phyloP scores from a whole-genome alignment of 2,797 vertebrate genomes.

The Decapterus maruadsi region DNA sequence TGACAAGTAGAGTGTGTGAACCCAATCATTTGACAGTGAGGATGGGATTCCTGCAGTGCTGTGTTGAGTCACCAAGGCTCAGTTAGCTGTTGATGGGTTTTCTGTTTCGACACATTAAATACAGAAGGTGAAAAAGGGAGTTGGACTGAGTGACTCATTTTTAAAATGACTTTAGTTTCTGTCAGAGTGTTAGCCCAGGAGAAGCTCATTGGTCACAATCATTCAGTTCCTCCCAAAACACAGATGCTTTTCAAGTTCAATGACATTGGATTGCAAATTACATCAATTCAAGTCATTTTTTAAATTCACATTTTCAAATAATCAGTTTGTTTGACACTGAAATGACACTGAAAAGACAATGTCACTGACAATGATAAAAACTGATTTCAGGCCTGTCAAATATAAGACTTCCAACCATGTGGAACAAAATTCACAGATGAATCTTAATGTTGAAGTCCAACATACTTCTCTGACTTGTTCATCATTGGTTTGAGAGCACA shows the following conservation, averaged over 20 bases:
- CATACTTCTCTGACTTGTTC: constrained; percentile 59
- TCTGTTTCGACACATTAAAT: no score
- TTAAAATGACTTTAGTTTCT: no score
- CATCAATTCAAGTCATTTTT: neutral
- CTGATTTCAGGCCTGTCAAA: constrained; percentile 23
- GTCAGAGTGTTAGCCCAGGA: no score
- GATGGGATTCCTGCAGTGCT: neutral
- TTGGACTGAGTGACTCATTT: no score
- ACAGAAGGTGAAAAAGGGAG: no score
- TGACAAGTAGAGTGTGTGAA: neutral
- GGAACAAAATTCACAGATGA: constrained; percentile 37
- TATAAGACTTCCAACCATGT: constrained; percentile 25
- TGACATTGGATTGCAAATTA: neutral
- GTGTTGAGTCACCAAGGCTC: neutral
- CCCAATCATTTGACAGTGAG: neutral
- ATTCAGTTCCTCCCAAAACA: no score
- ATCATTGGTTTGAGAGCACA: constrained; percentile 29
- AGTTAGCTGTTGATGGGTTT: neutral
- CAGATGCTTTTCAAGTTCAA: neutral
- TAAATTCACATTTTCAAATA: neutral
- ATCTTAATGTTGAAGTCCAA: constrained; percentile 59
- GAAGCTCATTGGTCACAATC: no score
- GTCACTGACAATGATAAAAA: neutral
- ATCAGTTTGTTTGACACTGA: constrained; percentile 4
- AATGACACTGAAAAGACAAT: no score